Evolutionary conservation across 2,113 vertebrate genomes (phyloP).

Genomic region (Charadrius vociferus): DNA sequence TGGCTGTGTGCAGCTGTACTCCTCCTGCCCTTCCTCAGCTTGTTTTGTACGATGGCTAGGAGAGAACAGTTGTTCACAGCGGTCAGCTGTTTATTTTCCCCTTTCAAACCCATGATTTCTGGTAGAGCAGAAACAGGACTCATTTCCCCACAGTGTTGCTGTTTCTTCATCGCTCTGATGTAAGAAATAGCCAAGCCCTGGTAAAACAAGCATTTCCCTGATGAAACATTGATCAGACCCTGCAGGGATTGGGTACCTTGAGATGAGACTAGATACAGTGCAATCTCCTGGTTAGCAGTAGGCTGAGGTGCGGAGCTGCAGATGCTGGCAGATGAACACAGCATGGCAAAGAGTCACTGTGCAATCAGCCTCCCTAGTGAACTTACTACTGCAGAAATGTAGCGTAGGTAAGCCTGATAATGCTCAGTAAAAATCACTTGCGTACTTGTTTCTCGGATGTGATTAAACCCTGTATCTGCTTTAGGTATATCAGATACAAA

Average conservation of each 20-base stretch:
- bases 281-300: not conserved
- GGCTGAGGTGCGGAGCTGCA: not conserved
- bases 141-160: accelerated
- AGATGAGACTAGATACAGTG: not conserved
- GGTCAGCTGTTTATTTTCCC: not conserved
- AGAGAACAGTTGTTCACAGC: not conserved
- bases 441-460: not conserved
- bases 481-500: not conserved
- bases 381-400: not conserved
- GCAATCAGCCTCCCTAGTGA: not conserved
- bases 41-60: not conserved
- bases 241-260: not conserved
- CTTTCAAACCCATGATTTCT: not conserved
- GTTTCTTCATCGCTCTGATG: not conserved
- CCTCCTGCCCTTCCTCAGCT: not conserved
- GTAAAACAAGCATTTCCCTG: not conserved
- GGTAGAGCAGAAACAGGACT: not conserved
- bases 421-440: not conserved
- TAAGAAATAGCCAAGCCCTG: not conserved
- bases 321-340: not conserved
- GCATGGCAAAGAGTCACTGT: not conserved
- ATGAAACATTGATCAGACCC: not conserved
- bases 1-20: not conserved
- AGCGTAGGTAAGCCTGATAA: not conserved
- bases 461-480: not conserved